Evolutionary conservation across 1,140 invertebrate species (phyloP).

Genomic region (Drosophila prosaltans): DNA sequence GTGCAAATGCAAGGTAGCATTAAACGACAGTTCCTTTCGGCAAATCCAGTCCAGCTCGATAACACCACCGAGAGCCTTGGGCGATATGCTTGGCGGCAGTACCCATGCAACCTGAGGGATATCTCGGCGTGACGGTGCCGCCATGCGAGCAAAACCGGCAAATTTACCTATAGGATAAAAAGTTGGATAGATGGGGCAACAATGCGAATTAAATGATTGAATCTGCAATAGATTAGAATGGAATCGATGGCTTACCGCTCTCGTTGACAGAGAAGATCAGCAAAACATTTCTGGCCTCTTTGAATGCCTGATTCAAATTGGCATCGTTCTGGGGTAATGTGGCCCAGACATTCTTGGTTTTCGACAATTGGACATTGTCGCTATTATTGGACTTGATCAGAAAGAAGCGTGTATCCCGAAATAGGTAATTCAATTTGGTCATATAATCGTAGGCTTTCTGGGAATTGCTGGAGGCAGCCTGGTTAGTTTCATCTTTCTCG

Average conservation of each 20-base stretch:
- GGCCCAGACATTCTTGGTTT: slow-evolving; percentile 98
- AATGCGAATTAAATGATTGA: neutral
- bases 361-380: slow-evolving; percentile 97
- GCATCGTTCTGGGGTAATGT: slow-evolving; percentile 98
- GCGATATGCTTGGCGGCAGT: slow-evolving; percentile 95
- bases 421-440: slow-evolving; percentile 96
- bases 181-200: too few species aligned
- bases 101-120: slow-evolving; percentile 96
- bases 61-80: slow-evolving; percentile 96
- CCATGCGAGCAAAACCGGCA: slow-evolving; percentile 95
- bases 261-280: slow-evolving; percentile 99
- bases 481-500: slow-evolving; percentile 46
- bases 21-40: slow-evolving; percentile 96
- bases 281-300: slow-evolving; percentile 96
- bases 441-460: slow-evolving; percentile 92
- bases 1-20: slow-evolving; percentile 95
- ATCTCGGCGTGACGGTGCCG: slow-evolving; percentile 94
- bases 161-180: slow-evolving; percentile 85
- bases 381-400: slow-evolving; percentile 99
- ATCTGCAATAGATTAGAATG: neutral
- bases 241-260: slow-evolving; percentile 87
- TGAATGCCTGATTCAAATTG: slow-evolving; percentile 96
- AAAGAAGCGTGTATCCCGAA: slow-evolving; percentile 97
- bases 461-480: slow-evolving; percentile 66
- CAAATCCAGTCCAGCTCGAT: slow-evolving; percentile 99